These are phyloP conservation scores for Agrochola lota DNA, from an alignment of 2,888 invertebrate genomes.

Conservation along the genomic window DNA sequence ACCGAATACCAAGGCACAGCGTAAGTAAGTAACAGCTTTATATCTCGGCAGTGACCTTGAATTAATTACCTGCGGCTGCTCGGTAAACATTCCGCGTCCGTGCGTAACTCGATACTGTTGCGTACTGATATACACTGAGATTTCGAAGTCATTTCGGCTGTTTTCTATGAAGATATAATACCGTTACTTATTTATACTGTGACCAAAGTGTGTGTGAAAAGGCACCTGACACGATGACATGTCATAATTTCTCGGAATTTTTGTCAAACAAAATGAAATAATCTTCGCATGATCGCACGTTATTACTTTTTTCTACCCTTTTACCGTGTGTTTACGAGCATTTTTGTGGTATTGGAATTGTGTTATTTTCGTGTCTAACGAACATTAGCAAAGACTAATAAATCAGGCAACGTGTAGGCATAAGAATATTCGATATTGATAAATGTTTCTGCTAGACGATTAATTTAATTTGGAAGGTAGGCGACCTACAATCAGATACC, in stretches of 20 bases:
- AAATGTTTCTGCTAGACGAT: constrained; percentile 20
- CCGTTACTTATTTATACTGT: too few species aligned
- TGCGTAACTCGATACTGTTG: too few species aligned
- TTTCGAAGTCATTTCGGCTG: too few species aligned
- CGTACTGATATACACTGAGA: too few species aligned
- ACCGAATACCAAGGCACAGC: not conserved
- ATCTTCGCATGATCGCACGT: constrained; percentile 44
- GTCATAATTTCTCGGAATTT: constrained; percentile 27
- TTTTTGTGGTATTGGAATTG: constrained; percentile 36
- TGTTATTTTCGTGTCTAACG: constrained; percentile 51
- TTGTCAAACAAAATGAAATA: constrained; percentile 15
- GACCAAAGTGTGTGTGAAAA: not conserved
- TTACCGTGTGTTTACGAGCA: constrained; percentile 28
- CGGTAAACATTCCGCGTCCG: too few species aligned
- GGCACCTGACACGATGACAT: not conserved
- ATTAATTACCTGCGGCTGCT: too few species aligned
- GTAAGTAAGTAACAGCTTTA: too few species aligned
- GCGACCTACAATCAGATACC: not conserved
- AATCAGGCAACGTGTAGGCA: constrained; percentile 32
- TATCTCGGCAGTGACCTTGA: too few species aligned
- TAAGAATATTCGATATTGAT: constrained; percentile 29
- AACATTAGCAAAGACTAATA: constrained; percentile 40
- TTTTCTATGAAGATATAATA: too few species aligned
- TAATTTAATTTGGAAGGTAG: constrained; percentile 15
- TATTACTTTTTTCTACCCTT: constrained; percentile 50